Evolutionary conservation across 2,797 vertebrate genomes (phyloP), one percentile per base, ranked within the genome.

Genomic region (Glyptemys insculpta): DNA sequence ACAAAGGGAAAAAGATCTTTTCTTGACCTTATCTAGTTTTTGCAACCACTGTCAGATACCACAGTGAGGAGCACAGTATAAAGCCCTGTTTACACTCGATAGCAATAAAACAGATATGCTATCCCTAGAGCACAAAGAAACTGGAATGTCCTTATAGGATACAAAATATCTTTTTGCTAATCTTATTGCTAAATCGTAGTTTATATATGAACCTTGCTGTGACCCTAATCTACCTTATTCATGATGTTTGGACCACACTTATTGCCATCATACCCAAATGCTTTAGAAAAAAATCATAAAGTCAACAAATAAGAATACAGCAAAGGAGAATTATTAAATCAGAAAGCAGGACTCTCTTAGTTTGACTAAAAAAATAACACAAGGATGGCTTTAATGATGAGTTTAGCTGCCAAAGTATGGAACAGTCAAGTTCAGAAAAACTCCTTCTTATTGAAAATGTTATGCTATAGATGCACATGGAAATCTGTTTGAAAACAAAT

Each of bases 401-500:
- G 49, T 87, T 92, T 44, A 86, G 44, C 4, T 19, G 12, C 34
- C 87, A 94, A 90, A 11, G 1, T 19, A 52, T 8, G 18, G 56
- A 94, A 95, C 11, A 50, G 8, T 87, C 14, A 76, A 0, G 52
- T 87, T 74, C 23, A 85, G 54, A 79, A 95, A 95, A 79, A 29
- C 54, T 65, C 10, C 0, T 1, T 82, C 11, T 92, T 12, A 81
- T 37, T 56, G 44, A 84, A 53, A n/a, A 54, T 4, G 4, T 68
- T 78, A 3, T 80, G 86, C 89, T 65, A 21, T 53, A 27, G 83
- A 37, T 80, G 5, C n/a, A 25, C 54, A 31, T 12, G 1, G 5
- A 91, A 88, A 79, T 68, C 5, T 89, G 10, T 95, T 91, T 89
- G 29, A 18, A 83, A 76, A 92, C 10, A 79, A 49, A 86, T 86